phyloP scores from a whole-genome alignment of 2,113 vertebrate species.

The Sminthopsis crassicaudata region DNA sequence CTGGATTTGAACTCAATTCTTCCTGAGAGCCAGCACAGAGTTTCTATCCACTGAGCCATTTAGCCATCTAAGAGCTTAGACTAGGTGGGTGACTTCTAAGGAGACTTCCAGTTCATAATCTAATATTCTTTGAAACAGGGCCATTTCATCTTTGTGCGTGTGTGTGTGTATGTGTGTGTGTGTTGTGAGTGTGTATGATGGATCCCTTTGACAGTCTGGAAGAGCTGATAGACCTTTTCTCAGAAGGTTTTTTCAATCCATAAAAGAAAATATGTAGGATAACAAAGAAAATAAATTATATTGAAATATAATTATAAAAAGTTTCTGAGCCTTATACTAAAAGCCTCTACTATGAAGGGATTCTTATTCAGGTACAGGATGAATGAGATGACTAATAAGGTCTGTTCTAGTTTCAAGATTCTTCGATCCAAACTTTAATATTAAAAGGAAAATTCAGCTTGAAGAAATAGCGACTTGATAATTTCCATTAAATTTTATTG shows the following conservation, averaged over 20 bases:
- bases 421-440: constrained; percentile 20
- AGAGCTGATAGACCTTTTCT: neutral
- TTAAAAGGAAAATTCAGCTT: constrained; percentile 63
- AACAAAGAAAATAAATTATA: neutral
- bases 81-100: neutral
- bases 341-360: constrained; percentile 20
- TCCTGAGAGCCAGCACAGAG: neutral
- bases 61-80: neutral
- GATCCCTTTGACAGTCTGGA: neutral
- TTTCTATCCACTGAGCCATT: neutral
- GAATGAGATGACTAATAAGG: constrained; percentile 2
- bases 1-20: neutral
- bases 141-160: neutral
- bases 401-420: neutral
- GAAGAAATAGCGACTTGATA: constrained; percentile 69
- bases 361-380: neutral
- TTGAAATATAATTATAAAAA: neutral
- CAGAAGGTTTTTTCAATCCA: neutral
- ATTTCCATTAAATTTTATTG: constrained; percentile 73
- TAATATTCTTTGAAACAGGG: neutral
- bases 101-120: neutral
- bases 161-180: no score
- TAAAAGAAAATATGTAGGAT: neutral
- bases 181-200: neutral
- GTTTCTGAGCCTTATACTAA: constrained; percentile 56